Evolutionary conservation across 2,797 vertebrate species (phyloP).

Genomic region (Megalops cyprinoides): DNA sequence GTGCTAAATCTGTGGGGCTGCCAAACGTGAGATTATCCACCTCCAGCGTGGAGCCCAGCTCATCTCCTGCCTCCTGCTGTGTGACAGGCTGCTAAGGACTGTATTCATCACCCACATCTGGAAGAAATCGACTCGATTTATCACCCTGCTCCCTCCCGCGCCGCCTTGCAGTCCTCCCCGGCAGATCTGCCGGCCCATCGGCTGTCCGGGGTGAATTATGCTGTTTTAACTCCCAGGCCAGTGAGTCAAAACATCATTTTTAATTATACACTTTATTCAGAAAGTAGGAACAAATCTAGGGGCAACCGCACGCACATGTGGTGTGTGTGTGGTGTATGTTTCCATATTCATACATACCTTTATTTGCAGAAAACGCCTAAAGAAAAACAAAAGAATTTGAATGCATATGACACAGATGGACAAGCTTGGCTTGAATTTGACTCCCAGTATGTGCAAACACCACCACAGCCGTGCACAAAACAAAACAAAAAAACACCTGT

Average conservation of each 20-base stretch:
- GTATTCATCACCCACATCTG: slow-evolving; percentile 54
- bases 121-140: slow-evolving; percentile 53
- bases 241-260: slow-evolving; percentile 13
- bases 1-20: not conserved
- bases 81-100: slow-evolving; percentile 25
- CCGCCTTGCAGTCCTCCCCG: not conserved
- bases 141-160: slow-evolving; percentile 31
- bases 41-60: not conserved
- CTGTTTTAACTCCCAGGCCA: not conserved
- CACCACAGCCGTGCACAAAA: too few relatives aligned
- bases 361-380: not conserved
- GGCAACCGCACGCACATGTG: too few relatives aligned
- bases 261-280: not conserved
- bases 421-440: slow-evolving; percentile 42
- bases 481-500: too few relatives aligned
- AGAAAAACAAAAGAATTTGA: not conserved
- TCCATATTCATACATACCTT: not conserved
- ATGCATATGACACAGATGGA: slow-evolving; percentile 5
- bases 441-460: not conserved
- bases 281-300: not conserved
- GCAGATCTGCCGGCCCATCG: not conserved
- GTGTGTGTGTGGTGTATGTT: too few relatives aligned
- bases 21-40: not conserved
- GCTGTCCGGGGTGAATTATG: not conserved
- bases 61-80: slow-evolving; percentile 21